A percentile compares a stretch with the other conserved stretches of the same genome.
Conservation (phyloP, 2,113 vertebrate genomes). For the Hippocampus guttulatus region DNA sequence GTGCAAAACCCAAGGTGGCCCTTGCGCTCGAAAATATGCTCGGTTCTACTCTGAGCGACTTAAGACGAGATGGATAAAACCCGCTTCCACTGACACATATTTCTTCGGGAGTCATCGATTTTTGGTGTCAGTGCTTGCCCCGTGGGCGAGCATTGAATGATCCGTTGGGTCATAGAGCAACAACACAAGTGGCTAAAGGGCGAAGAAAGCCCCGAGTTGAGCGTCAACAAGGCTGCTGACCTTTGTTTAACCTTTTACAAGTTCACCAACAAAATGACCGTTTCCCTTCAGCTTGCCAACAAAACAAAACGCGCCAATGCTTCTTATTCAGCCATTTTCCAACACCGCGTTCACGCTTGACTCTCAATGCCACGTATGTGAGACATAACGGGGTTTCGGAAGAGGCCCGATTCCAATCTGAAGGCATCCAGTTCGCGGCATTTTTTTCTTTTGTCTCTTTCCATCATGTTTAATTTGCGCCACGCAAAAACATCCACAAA, state of each 20-base stretch:
- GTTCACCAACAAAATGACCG: not conserved
- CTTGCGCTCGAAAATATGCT: not conserved
- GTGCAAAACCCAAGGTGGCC: too few species aligned
- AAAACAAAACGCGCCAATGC: constrained; percentile 46
- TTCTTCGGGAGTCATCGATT: constrained; percentile 61
- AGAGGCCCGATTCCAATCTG: not conserved
- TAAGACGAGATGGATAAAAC: not conserved
- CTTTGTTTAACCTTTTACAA: not conserved
- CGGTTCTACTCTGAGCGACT: not conserved
- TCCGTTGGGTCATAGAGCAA: constrained; percentile 56
- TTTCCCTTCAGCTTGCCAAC: constrained; percentile 42
- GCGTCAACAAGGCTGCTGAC: constrained; percentile 16
- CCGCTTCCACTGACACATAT: constrained; percentile 64
- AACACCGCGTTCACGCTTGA: not conserved
- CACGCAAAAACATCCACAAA: not conserved
- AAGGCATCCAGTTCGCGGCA: not conserved
- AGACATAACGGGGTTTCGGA: not conserved
- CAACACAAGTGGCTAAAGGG: constrained; percentile 62
- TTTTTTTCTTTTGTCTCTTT: not conserved
- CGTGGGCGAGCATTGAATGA: constrained; percentile 38
- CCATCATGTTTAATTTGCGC: not conserved
- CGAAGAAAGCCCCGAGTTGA: constrained; percentile 35
- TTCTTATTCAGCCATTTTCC: not conserved
- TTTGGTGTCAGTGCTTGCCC: constrained; percentile 54
- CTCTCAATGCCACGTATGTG: not conserved